These are phyloP conservation scores for Caloenas nicobarica DNA, from an alignment of 2,113 vertebrate species.

Conservation along the genomic window DNA sequence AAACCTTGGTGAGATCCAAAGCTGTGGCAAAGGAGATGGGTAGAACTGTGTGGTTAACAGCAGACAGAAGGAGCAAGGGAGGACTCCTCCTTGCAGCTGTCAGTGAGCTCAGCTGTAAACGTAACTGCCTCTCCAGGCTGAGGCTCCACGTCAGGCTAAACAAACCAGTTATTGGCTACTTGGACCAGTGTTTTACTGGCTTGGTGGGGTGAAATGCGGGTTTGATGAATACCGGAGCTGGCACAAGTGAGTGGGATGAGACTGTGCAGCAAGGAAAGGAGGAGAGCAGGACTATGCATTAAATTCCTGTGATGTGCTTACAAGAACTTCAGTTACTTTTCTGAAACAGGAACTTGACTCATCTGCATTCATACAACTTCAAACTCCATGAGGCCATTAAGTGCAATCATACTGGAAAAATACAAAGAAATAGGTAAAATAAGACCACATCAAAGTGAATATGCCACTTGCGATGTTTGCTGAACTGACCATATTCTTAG, in stretches of 20 bases:
- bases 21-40: neutral
- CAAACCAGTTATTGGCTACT: neutral
- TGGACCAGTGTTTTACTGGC: neutral
- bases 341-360: neutral
- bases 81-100: neutral
- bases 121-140: neutral
- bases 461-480: neutral
- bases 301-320: neutral
- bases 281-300: neutral
- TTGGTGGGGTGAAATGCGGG: neutral
- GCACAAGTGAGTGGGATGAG: neutral
- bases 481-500: neutral
- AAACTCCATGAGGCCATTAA: neutral
- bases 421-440: constrained; percentile 37
- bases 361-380: neutral
- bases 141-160: neutral
- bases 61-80: neutral
- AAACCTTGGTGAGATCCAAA: neutral
- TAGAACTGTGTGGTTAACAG: neutral
- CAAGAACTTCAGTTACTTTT: neutral
- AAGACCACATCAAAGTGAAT: neutral
- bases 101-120: neutral
- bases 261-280: neutral
- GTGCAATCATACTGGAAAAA: neutral
- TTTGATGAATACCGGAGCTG: neutral